Conservation (phyloP, 35 echinoderm and acorn worm genomes). For the Strongylocentrotus purpuratus region DNA sequence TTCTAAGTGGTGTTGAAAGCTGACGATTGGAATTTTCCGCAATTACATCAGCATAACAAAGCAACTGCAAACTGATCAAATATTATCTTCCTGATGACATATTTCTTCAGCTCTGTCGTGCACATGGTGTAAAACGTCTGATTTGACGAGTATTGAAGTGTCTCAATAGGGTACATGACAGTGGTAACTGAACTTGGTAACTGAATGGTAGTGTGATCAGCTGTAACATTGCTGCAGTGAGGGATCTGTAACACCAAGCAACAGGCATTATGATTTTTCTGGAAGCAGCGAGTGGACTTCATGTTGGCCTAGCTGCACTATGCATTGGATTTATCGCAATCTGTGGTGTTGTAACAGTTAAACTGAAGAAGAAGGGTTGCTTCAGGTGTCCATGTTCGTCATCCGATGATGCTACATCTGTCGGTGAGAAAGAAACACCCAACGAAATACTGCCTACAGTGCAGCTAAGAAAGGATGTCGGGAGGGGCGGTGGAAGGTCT, state of each 20-base stretch:
- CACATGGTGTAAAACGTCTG: too few relatives aligned
- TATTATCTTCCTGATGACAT: neutral
- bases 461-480: neutral
- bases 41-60: neutral
- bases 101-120: neutral
- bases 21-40: neutral
- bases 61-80: neutral
- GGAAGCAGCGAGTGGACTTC: neutral
- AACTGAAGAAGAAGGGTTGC: neutral
- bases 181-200: neutral
- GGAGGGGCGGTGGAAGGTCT: neutral
- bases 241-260: neutral
- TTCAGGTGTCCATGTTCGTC: neutral
- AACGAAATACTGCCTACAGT: neutral
- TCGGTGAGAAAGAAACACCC: neutral
- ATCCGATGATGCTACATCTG: neutral
- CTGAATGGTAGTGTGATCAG: neutral
- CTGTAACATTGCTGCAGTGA: neutral
- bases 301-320: neutral
- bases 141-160: too few relatives aligned
- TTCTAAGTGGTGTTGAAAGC: neutral
- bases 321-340: neutral
- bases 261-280: neutral
- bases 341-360: neutral
- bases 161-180: too few relatives aligned